Base-by-base conservation (phyloP, 2,888 invertebrate genomes). In the Pseudolycoriella hygida region DNA sequence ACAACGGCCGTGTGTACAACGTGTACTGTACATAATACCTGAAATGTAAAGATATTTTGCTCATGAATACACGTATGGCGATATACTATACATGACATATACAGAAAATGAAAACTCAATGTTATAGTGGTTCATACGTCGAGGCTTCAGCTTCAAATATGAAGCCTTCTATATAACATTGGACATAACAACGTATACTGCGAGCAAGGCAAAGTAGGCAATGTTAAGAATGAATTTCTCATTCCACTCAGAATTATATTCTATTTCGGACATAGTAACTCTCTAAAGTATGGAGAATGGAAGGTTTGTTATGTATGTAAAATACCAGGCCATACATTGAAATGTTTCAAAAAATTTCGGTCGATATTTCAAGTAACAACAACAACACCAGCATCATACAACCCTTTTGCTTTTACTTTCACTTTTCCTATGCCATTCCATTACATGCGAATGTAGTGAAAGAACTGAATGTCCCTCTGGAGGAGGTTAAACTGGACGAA, bases 391-490 rank as follows among this genome's bases (percentile, higher is more conserved):
- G 25, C 25, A 25, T 25, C 4, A 6, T 25, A 25, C 25, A 25
- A 25, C 34, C 34, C 34, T 34, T 34, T 34, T 34, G 34, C 34
- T 34, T 34, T 34, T 34, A 34, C 34, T 34, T 34, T 34, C 34
- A 34, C 34, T 34, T 34, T 34, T 12, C 34, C 15, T 34, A 34
- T 34, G 34, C 34, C 25, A 25, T 25, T 25, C 25, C 25, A 25
- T 25, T 25, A 6, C 25, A 25, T 25, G 8, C 8, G 8, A 6
- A 25, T 25, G 25, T 25, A 25, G 25, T 25, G 25, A 25, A 25
- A 4, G 25, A 25, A 8, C 25, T 25, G 25, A 25, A 25, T 25
- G 25, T 25, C 25, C 25, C 25, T 25, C 25, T 25, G 25, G 25
- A 25, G 25, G 8, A 6, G 25, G 25, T 8, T 25, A 25, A 6